Conservation (phyloP, 2,888 invertebrate species). For the Dryadula phaetusa region DNA sequence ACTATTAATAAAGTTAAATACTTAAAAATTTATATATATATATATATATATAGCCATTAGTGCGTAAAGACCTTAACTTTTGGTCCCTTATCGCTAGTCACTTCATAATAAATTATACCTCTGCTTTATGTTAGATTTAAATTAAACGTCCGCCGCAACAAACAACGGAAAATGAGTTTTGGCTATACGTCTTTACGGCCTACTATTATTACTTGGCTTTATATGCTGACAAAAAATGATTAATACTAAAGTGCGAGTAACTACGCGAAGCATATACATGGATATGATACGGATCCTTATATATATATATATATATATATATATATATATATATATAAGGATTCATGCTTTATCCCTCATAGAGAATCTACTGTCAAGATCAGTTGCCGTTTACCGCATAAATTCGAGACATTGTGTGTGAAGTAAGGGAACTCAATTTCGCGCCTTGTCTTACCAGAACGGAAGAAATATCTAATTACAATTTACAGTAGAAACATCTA, state of each 20-base stretch:
- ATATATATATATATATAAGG: neutral
- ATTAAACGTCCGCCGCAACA: constrained; percentile 25
- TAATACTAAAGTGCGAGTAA: neutral
- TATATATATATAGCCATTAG: neutral
- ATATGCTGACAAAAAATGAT: neutral
- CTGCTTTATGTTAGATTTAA: constrained; percentile 27
- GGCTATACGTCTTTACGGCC: neutral
- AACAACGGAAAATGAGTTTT: constrained; percentile 13
- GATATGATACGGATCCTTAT: too few species aligned
- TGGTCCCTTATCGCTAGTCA: constrained; percentile 20
- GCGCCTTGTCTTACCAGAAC: too few species aligned
- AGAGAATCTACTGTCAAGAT: too few species aligned
- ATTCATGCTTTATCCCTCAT: too few species aligned
- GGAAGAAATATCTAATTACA: too few species aligned
- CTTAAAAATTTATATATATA: neutral
- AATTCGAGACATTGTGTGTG: too few species aligned
- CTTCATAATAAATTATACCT: constrained; percentile 19
- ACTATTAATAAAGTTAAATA: too few species aligned
- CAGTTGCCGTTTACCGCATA: too few species aligned
- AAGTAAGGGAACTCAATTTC: too few species aligned
- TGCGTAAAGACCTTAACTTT: constrained; percentile 17
- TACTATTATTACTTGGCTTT: neutral
- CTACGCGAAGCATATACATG: neutral
- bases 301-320: too few species aligned
- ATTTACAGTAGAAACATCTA: too few species aligned